Percentiles rank a stretch among this genome's conserved stretches.
Evolutionary conservation across 2,888 invertebrate species (phyloP).

Genomic region (Heliconius ethilla): DNA sequence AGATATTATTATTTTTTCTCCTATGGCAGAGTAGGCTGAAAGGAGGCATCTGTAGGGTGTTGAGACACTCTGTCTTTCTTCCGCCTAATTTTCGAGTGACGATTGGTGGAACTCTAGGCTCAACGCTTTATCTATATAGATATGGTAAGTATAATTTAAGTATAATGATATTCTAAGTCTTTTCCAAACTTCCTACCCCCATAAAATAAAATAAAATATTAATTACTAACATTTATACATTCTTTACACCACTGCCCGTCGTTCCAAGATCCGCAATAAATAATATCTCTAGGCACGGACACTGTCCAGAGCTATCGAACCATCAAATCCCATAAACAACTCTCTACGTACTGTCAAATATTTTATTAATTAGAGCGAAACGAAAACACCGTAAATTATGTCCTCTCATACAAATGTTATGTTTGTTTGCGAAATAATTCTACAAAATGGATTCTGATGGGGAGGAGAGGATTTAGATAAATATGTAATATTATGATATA

Average conservation of each 20-base stretch:
- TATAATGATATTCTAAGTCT: too few species aligned
- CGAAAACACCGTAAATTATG: constrained; percentile 13
- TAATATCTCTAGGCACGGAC: constrained; percentile 19
- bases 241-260: background rate
- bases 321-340: constrained; percentile 27
- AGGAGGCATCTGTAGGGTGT: too few species aligned
- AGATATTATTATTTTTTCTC: background rate
- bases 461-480: background rate
- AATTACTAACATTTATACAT: background rate
- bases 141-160: too few species aligned
- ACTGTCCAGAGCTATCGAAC: constrained; percentile 21
- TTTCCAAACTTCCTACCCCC: too few species aligned
- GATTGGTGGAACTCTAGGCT: background rate
- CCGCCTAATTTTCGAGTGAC: background rate
- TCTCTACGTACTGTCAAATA: constrained; percentile 8
- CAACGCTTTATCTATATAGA: too few species aligned
- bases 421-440: background rate
- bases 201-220: too few species aligned
- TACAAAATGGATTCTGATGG: background rate
- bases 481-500: background rate
- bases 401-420: constrained; percentile 15
- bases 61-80: background rate
- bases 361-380: constrained; percentile 25
- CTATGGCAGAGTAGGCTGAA: background rate
- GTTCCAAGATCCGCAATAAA: constrained; percentile 21